phyloP scores from a whole-genome alignment of 1,140 invertebrate species.

The Nephotettix cincticeps region DNA sequence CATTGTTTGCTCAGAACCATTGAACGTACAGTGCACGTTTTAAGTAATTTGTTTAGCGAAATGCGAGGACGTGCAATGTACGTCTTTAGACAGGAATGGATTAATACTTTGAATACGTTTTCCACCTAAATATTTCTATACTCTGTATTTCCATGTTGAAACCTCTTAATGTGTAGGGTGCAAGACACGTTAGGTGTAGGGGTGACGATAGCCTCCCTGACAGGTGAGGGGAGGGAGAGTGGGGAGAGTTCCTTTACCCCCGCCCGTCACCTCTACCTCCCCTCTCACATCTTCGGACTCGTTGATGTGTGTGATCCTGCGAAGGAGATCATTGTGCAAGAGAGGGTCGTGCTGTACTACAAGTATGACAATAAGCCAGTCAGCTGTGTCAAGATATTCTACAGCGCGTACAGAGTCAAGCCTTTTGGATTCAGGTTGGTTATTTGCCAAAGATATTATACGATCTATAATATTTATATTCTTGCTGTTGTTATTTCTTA shows the following conservation, averaged over 20 bases:
- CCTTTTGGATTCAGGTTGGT: constrained; percentile 77
- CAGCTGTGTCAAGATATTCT: constrained; percentile 98
- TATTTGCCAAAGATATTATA: too few species aligned
- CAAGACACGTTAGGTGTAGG: constrained; percentile 86
- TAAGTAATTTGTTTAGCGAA: background rate
- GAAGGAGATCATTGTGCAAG: constrained; percentile 88
- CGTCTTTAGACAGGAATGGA: too few species aligned
- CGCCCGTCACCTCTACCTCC: constrained; percentile 79
- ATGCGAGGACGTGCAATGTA: too few species aligned
- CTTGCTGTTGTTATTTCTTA: too few species aligned
- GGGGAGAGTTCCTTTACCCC: constrained; percentile 85
- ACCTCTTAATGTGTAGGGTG: constrained; percentile 54
- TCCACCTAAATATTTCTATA: too few species aligned
- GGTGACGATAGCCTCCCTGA: constrained; percentile 83
- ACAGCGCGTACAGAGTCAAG: constrained; percentile 77
- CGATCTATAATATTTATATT: too few species aligned
- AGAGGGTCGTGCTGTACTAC: constrained; percentile 91
- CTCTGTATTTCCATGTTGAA: too few species aligned
- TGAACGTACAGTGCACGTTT: background rate
- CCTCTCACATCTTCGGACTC: constrained; percentile 93
- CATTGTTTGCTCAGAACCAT: background rate
- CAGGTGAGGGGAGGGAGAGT: constrained; percentile 88
- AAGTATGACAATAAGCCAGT: constrained; percentile 96
- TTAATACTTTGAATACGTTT: background rate
- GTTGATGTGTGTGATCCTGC: constrained; percentile 95